Evolutionary conservation across 2,797 vertebrate species (phyloP), one percentile per base, ranked within the genome.

Genomic region (Malurus leucopterus): DNA sequence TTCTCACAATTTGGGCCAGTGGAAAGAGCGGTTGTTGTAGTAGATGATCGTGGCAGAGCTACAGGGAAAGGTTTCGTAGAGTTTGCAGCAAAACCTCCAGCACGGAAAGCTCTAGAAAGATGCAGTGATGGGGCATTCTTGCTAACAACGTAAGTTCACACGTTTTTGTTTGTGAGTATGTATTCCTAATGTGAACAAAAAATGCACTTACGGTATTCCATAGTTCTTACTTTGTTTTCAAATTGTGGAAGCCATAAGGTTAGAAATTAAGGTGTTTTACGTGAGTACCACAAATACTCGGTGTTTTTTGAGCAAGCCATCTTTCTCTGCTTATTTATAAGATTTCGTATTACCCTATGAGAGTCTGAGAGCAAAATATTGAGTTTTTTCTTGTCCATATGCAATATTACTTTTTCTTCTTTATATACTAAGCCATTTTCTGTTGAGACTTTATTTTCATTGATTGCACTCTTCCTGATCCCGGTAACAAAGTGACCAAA

Each of bases 1-100:
- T 99, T 99, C 95, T 98, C 98, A 71, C 98, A 99, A 57, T 99
- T 99, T 86, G 99, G 99, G 19, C 98, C 97, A 1, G 98, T 99
- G 92, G 99, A 99, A 85, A 98, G 99, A 93, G 98, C 99, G 3
- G 93, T 99, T 34, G 98, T 99, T 18, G 98, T 99, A 63, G 98
- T 99, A 15, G 99, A 99, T 91, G 98, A 99, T 95, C 98, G 98
- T 5, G 98, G 99, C 29, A 98, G 98, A 93, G 98, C 99, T 65
- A 99, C 98, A 1, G 99, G 99, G 74, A 99, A 97, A 96, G 99
- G 98, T 76, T 97, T 99, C 8, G 99, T 99, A 82, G 99, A 99
- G 95, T 99, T 99, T 95, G 98, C 98, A 32, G 98, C 98, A 86
- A 99, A 99, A 95, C 98, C 97, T 77, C 97, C 98, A 27, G 99